Evolutionary conservation across 1,140 invertebrate species (phyloP), one percentile per base, ranked within the genome.

Genomic region (Caenorhabditis brenneri): DNA sequence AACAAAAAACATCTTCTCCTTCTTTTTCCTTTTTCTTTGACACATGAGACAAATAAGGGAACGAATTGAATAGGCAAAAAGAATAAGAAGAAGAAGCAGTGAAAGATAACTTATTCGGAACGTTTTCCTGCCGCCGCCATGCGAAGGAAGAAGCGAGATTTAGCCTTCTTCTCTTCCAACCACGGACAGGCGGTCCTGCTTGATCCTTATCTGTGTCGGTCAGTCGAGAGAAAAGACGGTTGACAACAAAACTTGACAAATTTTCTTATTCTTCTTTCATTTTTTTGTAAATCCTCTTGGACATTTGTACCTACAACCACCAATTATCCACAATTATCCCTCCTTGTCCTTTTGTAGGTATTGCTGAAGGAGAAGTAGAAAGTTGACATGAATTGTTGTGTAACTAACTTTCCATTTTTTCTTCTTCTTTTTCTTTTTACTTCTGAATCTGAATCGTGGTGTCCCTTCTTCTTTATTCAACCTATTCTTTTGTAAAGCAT

Each of bases 321-420:
- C 31, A 65, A 65, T 65, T 65, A 65, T 65, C 58, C 31, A 22
- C 58, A 65, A 65, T 65, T 65, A 65, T 65, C 31, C 53, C 22
- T 58, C 3, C 31, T 65, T 39, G 29, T 36, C 58, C 31, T 65
- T 65, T 33, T 33, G 29, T 60, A 60, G 12, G 9, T 10, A 33
- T 36, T 36, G 19, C 15, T 33, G 24, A 24, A 10, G 53, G 27
- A 33, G 19, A 31, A n/a, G 24, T 9, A 7, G 42, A 46, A 46
- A 58, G 58, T 31, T 60, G 58, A 15, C 58, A 16, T 33, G 58
- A 65, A 33, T 65, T 7, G 31, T 65, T 65, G 58, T 65, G 58
- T 65, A 65, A 65, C 58, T 65, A 65, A 65, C 58, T 65, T 65
- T 65, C 58, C 58, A 58, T 65, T 65, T 65, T 60, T 65, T 65